These are phyloP conservation scores for Arothron firmamentum DNA, from an alignment of 2,113 vertebrate genomes.

Conservation along the genomic window DNA sequence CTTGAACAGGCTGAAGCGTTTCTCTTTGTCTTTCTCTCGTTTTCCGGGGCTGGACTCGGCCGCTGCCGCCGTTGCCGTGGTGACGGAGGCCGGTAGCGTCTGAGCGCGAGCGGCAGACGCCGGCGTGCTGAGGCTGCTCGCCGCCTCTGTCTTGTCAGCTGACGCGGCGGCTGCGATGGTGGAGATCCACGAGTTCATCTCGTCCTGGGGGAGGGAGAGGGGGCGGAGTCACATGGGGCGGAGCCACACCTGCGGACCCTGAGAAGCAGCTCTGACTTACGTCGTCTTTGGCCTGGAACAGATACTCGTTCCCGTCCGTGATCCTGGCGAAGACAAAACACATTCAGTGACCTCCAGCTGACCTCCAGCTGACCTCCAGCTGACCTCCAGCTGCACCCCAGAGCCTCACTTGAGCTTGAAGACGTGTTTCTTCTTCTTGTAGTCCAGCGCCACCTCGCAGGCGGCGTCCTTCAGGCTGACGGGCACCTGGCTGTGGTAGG, in stretches of 20 bases:
- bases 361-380: too few relatives aligned
- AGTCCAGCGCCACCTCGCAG: constrained; percentile 91
- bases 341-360: too few relatives aligned
- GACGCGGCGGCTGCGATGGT: constrained; percentile 83
- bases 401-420: constrained; percentile 91
- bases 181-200: constrained; percentile 98
- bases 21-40: constrained; percentile 96
- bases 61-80: constrained; percentile 80
- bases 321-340: constrained; percentile 75
- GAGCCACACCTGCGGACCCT: neutral
- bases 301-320: constrained; percentile 97
- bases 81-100: constrained; percentile 88
- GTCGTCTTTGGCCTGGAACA: constrained; percentile 99
- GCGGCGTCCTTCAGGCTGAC: constrained; percentile 88
- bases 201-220: constrained; percentile 77
- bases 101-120: constrained; percentile 85
- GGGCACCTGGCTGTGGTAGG: constrained; percentile 95
- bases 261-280: constrained; percentile 62
- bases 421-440: constrained; percentile 99
- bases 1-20: constrained; percentile 98
- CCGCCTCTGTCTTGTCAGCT: constrained; percentile 83
- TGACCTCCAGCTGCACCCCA: neutral
- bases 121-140: constrained; percentile 90
- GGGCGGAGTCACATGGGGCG: neutral
- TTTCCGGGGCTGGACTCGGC: constrained; percentile 95